These are phyloP conservation scores for Meloidogyne chitwoodi DNA, from an alignment of 1,140 invertebrate genomes.

Conservation along the genomic window DNA sequence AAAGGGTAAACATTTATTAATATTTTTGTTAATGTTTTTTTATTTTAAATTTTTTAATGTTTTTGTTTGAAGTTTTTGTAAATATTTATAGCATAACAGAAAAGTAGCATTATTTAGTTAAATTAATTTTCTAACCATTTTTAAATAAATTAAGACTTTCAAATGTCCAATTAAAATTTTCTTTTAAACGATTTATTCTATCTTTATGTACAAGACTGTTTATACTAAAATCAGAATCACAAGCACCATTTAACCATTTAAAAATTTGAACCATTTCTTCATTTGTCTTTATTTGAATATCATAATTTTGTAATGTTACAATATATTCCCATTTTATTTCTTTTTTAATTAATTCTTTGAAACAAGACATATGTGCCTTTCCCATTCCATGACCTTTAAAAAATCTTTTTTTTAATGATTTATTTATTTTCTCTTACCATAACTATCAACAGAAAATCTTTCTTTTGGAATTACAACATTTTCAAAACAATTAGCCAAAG, in stretches of 20 bases:
- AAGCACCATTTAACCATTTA: conserved; percentile 25
- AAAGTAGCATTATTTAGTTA: not conserved
- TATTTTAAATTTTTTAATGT: no score
- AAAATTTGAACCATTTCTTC: conserved; percentile 26
- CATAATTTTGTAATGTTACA: conserved; percentile 23
- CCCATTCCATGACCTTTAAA: not conserved
- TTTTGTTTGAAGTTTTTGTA: not conserved
- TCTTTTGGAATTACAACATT: conserved; percentile 25
- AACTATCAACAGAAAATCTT: conserved; percentile 21
- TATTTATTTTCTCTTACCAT: conserved; percentile 13
- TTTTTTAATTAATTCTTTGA: not conserved
- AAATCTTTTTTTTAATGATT: not conserved
- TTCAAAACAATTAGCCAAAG: conserved; percentile 28
- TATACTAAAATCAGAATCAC: conserved; percentile 14
- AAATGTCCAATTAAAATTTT: conserved; percentile 22
- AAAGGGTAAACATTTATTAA: no score
- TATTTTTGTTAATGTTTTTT: no score
- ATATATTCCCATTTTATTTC: conserved; percentile 15
- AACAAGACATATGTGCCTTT: not conserved
- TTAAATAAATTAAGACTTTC: conserved; percentile 17
- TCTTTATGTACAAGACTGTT: not conserved
- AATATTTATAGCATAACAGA: not conserved
- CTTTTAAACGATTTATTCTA: not conserved
- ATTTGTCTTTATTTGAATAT: conserved; percentile 26
- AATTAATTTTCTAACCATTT: conserved; percentile 2